Base-by-base conservation (phyloP, 2,113 vertebrate species). In the Crocuta crocuta region DNA sequence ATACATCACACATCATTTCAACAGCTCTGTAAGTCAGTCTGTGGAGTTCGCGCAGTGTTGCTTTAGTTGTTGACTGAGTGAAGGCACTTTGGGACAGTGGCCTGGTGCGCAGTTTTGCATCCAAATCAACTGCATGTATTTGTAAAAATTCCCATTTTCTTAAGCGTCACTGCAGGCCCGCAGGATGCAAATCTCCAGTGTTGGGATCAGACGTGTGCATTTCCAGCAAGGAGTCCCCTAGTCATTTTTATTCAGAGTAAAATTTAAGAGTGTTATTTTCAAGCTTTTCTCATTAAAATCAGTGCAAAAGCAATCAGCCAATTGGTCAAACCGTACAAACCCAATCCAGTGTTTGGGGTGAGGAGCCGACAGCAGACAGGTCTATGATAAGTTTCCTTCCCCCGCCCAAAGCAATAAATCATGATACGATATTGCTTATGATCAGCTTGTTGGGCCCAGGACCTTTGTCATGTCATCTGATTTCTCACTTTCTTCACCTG, bases 21-120 rank as follows among this genome's bases (percentile, higher is more conserved):
- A 2, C 1, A 24, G 19, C 33, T 31, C 55, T 0, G 0, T 24
- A 6, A 24, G 1, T 12, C 76, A 11, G 1, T 17, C 21, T 4
- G 26, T 21, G n/a, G 21, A 17, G 4, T 79, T 7, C 28, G 55
- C 21, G 10, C 1, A 24, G 6, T 2, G 33, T 28, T n/a, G 26
- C 55, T 16, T 48, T 0, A 1, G 35, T n/a, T 65, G 61, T 70
- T 55, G 58, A 43, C 76, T 65, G 68, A 71, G 48, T 24, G 5
- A 10, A 66, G 16, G 3, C 3, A 2, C 74, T 76, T 68, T 5
- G 24, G 19, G 53, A 48, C 45, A 39, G 11, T 45, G 12, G 23
- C 86, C 68, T 48, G n/a, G 12, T 0, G 0, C 23, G 15, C 3
- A 10, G 23, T 35, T 61, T 76, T 68, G 12, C 50, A 26, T 24